Evolutionary conservation across 2,888 invertebrate species (phyloP), one percentile per base, ranked within the genome.

Genomic region (Cryptosula pallasiana): DNA sequence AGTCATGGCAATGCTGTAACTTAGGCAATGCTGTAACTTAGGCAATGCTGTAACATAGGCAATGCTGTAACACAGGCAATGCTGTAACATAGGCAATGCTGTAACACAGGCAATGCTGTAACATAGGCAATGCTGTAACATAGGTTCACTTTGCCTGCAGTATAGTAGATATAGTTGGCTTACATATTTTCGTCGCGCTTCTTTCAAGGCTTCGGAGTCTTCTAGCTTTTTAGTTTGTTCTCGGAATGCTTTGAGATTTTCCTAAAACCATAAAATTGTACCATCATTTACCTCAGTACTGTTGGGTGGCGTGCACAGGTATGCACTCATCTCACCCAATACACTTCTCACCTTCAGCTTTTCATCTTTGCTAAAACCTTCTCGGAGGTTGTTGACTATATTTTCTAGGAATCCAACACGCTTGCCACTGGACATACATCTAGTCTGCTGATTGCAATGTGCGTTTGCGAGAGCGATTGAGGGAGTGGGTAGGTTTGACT

Each of bases 221-320:
- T 98, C 98, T 35, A 99, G 86, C 87, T 94, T 96, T 77, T 95
- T 91, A n/a, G 95, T 93, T 87, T 98, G 97, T 86, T 94, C 92
- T 74, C 95, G 88, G 82, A 98, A 98, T 84, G 95, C 97, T 79
- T 94, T 93, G 73, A 98, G 89, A 77, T 91, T 96, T 75, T 97
- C 96, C 86, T 87, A 74, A 35, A 78, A 77, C 72, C 69, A n/a
- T n/a, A n/a, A n/a, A n/a, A n/a, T n/a, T n/a, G n/a, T n/a, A n/a
- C n/a, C n/a, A n/a, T n/a, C n/a, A n/a, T n/a, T n/a, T n/a, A n/a
- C n/a, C n/a, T n/a, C n/a, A n/a, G n/a, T n/a, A n/a, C n/a, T n/a
- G n/a, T n/a, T n/a, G n/a, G n/a, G n/a, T n/a, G n/a, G n/a, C n/a
- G n/a, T n/a, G n/a, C n/a, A n/a, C 45, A 45, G 9, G 45, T 45